Conservation (phyloP, 2,113 vertebrate genomes). For the Phoxinus phoxinus region DNA sequence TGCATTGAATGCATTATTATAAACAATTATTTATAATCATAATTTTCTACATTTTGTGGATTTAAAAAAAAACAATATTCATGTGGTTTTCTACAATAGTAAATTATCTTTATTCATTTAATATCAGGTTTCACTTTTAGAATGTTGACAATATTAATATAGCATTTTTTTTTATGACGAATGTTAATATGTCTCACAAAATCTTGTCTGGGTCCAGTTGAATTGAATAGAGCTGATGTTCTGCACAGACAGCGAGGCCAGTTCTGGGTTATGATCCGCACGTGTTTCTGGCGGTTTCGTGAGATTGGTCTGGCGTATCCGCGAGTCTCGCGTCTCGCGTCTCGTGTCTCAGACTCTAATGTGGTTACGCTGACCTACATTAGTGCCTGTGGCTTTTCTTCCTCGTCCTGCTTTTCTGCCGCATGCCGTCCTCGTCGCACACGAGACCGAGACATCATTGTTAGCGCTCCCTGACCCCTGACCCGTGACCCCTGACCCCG, state of each 20-base stretch:
- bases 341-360: conserved; percentile 62
- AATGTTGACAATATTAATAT: no score
- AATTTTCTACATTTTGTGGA: no score
- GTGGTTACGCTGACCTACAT: conserved; percentile 76
- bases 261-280: conserved; percentile 8
- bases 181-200: background rate
- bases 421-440: background rate
- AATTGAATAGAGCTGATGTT: background rate
- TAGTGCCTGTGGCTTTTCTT: conserved; percentile 63
- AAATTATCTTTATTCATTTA: background rate
- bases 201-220: background rate
- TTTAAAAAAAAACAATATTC: no score
- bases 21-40: no score
- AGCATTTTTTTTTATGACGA: no score
- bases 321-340: no score
- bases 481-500: conserved; percentile 59
- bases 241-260: background rate
- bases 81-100: background rate
- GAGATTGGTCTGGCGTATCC: background rate
- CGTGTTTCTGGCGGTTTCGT: background rate
- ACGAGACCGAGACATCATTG: conserved; percentile 65
- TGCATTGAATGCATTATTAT: no score
- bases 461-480: conserved; percentile 69
- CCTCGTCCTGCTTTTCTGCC: conserved; percentile 45
- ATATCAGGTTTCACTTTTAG: background rate